Base-by-base conservation (phyloP, 2,888 invertebrate species). In the Hedychridium roseum region DNA sequence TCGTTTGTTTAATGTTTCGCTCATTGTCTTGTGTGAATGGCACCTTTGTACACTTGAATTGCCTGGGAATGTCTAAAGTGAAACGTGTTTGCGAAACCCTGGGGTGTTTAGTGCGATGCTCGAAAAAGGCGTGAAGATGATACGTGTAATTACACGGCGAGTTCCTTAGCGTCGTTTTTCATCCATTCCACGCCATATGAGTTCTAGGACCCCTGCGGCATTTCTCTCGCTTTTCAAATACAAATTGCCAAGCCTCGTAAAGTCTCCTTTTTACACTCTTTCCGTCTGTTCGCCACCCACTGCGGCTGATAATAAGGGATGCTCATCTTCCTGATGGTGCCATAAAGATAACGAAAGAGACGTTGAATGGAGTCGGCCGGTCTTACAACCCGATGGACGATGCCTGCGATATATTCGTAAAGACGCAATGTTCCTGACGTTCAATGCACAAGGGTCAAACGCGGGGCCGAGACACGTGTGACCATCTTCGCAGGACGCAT, bases 401-500 rank as follows among this genome's bases (percentile, higher is more conserved):
- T 9, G 9, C 23, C 23, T 9, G 9, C 23, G 9, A 23, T 23
- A 9, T 9, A 6, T 23, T 9, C 9, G 5, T 6, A 9, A 23
- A 23, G 5, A 23, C 23, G 5, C 23, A 6, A 23, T 23, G 23
- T 6, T 23, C 5, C 5, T 6, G 23, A 23, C 23, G 9, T 23
- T 9, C 9, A 5, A 23, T 23, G 9, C 9, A 23, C 9, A 23
- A 23, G 5, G n/a, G n/a, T n/a, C n/a, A 23, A 23, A 23, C 9
- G 5, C 9, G 23, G 9, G 5, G 9, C 23, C 23, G 23, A 36
- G 52, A 60, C 62, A 63, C 53, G 43, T 63, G 62, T 43, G 54
- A 45, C 12, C 30, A 49, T 61, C 41, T 37, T 38, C 43, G 20
- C 20, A 20, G 34, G 60, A 65, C 70, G 71, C 51, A 49, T 73